Conservation (phyloP, 2,797 vertebrate species). For the Choloepus didactylus region DNA sequence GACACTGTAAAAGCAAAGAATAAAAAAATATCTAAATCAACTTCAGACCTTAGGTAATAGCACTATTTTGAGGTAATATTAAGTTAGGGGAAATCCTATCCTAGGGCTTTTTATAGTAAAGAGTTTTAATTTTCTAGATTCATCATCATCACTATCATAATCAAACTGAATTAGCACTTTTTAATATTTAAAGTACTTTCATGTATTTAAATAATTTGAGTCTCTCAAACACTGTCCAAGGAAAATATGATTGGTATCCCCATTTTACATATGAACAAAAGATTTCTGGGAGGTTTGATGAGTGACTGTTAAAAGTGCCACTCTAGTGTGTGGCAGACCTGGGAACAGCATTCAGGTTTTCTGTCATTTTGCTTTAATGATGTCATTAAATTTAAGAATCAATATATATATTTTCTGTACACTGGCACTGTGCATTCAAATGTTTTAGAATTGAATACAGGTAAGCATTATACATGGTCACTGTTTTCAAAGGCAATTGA, state of each 20-base stretch:
- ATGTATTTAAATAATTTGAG: background rate
- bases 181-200: background rate
- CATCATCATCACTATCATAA: background rate
- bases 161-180: background rate
- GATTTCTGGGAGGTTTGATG: background rate
- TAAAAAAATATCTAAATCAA: background rate
- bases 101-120: background rate
- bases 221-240: background rate
- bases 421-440: too few relatives aligned
- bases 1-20: background rate
- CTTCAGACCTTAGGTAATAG: background rate
- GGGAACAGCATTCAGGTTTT: background rate
- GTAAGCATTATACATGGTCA: too few relatives aligned
- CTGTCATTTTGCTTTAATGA: background rate
- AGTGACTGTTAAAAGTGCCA: background rate
- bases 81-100: background rate
- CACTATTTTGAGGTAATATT: background rate
- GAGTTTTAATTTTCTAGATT: slow-evolving; percentile 52
- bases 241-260: background rate
- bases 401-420: too few relatives aligned
- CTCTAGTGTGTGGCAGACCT: background rate
- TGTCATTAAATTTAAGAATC: background rate
- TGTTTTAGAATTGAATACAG: too few relatives aligned
- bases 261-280: background rate
- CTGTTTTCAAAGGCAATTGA: too few relatives aligned